These are phyloP conservation scores for Hylaeus anthracinus DNA, from an alignment of 1,140 invertebrate species.

Conservation along the genomic window DNA sequence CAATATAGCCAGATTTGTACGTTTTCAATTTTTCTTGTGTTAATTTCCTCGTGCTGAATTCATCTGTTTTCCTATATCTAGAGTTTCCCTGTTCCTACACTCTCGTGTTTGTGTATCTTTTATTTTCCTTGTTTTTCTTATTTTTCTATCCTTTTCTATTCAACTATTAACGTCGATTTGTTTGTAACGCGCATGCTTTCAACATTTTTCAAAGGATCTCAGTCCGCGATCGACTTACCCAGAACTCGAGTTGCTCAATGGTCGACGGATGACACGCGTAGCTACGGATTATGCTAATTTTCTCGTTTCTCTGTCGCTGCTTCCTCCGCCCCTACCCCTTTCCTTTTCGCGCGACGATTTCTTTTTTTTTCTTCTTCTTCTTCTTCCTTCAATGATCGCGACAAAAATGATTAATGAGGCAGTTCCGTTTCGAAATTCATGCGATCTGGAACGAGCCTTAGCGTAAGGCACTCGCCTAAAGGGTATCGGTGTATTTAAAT, in stretches of 20 bases:
- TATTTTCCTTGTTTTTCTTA: too few relatives aligned
- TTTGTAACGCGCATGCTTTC: neutral
- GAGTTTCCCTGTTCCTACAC: too few relatives aligned
- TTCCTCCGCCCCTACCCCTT: neutral
- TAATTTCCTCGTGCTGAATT: too few relatives aligned
- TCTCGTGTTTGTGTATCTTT: too few relatives aligned
- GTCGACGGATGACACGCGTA: constrained; percentile 55
- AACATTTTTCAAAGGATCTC: constrained; percentile 30
- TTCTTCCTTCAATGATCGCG: constrained; percentile 29
- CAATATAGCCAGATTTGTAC: too few relatives aligned
- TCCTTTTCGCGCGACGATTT: constrained; percentile 35
- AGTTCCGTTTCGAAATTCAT: constrained; percentile 66
- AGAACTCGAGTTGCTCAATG: constrained; percentile 54
- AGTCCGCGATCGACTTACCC: constrained; percentile 1
- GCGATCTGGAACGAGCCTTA: constrained; percentile 4
- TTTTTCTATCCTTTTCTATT: too few relatives aligned
- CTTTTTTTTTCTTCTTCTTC: constrained; percentile 38
- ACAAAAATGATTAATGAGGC: constrained; percentile 66
- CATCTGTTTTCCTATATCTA: too few relatives aligned
- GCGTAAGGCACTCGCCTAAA: neutral
- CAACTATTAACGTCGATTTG: too few relatives aligned
- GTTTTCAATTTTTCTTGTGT: too few relatives aligned
- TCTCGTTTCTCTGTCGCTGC: constrained; percentile 30
- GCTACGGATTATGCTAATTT: constrained; percentile 67
- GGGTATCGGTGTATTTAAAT: neutral